Conservation (phyloP, 2,113 vertebrate genomes). For the Lutjanus erythropterus region DNA sequence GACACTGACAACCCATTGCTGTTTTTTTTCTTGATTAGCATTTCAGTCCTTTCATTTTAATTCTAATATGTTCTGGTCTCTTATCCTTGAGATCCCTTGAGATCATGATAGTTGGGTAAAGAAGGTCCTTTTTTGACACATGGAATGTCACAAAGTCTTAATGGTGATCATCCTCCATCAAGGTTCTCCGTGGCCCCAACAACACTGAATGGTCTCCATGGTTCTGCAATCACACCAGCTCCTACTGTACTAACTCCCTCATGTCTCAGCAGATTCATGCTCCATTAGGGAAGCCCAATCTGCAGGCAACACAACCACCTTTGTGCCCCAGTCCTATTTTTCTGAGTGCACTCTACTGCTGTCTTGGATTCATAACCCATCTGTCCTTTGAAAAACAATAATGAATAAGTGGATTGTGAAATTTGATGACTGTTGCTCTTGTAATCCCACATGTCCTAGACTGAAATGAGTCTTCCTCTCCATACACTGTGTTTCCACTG, state of each 20-base stretch:
- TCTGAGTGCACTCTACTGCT: slow-evolving; percentile 23
- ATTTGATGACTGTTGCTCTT: slow-evolving; percentile 44
- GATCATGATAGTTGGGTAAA: not conserved
- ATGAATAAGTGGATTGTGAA: slow-evolving; percentile 46
- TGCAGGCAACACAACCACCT: slow-evolving; percentile 22
- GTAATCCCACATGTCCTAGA: slow-evolving; percentile 34
- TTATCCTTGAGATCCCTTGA: not conserved
- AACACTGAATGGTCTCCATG: not conserved
- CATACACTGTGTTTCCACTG: slow-evolving; percentile 12
- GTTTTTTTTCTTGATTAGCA: not conserved
- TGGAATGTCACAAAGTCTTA: slow-evolving; percentile 18
- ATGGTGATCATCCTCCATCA: slow-evolving; percentile 10
- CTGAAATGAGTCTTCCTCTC: slow-evolving; percentile 34
- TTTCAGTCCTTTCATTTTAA: slow-evolving; percentile 8
- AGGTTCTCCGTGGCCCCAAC: slow-evolving; percentile 6
- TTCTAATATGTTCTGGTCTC: not conserved
- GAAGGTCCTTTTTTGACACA: slow-evolving; percentile 13
- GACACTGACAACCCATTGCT: not conserved
- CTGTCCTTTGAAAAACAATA: slow-evolving; percentile 47
- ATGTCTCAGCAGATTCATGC: slow-evolving; percentile 32
- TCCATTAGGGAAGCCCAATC: slow-evolving; percentile 32
- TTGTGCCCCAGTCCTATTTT: slow-evolving; percentile 36
- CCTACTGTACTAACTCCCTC: slow-evolving; percentile 19
- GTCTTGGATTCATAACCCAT: slow-evolving; percentile 35
- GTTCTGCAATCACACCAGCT: slow-evolving; percentile 13